A percentile compares a stretch with the other conserved stretches of the same genome.
Evolutionary conservation across 2,888 invertebrate genomes (phyloP).

Genomic region (Conomelus anceps): DNA sequence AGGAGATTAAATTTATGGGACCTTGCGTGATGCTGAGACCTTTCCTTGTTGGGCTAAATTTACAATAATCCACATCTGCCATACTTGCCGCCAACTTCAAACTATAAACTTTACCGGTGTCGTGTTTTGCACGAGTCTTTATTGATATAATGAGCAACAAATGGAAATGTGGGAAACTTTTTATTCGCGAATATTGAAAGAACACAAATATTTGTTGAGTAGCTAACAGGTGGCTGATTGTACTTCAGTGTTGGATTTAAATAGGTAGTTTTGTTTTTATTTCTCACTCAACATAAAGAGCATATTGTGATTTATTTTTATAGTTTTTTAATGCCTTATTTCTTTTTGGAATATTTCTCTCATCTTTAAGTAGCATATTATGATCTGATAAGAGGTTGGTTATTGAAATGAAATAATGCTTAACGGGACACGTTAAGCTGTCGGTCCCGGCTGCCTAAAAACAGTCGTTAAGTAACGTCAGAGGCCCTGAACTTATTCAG

Average conservation of each 20-base stretch:
- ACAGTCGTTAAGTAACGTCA: too few species aligned
- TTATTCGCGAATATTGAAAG: background rate
- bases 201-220: background rate
- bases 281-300: background rate
- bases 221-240: background rate
- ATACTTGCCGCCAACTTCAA: background rate
- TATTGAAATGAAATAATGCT: too few species aligned
- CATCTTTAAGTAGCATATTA: too few species aligned
- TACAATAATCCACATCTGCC: background rate
- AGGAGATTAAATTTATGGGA: background rate
- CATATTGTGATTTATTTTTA: too few species aligned
- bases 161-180: background rate
- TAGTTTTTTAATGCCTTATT: too few species aligned
- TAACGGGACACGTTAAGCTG: too few species aligned
- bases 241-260: background rate
- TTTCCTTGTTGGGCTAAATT: background rate
- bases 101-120: background rate
- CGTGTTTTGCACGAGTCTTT: background rate
- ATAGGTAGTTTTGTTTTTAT: background rate
- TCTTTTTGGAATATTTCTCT: too few species aligned
- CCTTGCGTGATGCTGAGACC: background rate
- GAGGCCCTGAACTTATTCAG: too few species aligned
- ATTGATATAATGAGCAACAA: background rate
- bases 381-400: too few species aligned
- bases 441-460: too few species aligned